phyloP scores from a whole-genome alignment of 2,888 invertebrate genomes.

The Carabus problematicus region DNA sequence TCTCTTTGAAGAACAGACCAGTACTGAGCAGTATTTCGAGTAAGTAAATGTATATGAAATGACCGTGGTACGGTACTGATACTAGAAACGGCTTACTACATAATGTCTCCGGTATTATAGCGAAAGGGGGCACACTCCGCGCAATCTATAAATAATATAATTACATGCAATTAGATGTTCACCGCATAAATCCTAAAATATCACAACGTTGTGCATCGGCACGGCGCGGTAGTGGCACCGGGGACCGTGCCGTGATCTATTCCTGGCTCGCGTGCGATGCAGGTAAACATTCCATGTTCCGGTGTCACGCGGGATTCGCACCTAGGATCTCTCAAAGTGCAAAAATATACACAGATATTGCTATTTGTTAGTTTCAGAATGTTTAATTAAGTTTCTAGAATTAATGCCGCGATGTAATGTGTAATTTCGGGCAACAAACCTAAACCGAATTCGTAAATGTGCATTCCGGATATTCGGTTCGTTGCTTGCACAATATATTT shows the following conservation, averaged over 20 bases:
- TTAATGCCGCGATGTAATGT: no score
- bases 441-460: no score
- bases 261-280: conserved; percentile 1
- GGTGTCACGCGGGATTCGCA: neutral
- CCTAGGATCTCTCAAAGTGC: neutral
- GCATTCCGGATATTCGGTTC: no score
- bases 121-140: conserved; percentile 31
- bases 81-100: neutral
- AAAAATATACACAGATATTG: neutral
- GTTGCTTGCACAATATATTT: no score
- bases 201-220: conserved; percentile 17
- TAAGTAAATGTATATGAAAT: no score
- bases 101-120: conserved; percentile 25
- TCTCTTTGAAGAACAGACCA: no score
- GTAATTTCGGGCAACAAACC: no score
- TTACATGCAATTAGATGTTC: conserved; percentile 42
- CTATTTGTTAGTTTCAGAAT: no score
- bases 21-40: no score
- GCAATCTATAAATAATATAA: conserved; percentile 41
- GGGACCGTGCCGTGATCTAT: conserved; percentile 9
- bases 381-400: no score
- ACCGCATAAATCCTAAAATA: conserved; percentile 42
- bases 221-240: neutral
- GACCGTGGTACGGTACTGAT: neutral
- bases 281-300: conserved; percentile 10